phyloP scores from a whole-genome alignment of 2,797 vertebrate species.

The Dromococcyx pavoninus region DNA sequence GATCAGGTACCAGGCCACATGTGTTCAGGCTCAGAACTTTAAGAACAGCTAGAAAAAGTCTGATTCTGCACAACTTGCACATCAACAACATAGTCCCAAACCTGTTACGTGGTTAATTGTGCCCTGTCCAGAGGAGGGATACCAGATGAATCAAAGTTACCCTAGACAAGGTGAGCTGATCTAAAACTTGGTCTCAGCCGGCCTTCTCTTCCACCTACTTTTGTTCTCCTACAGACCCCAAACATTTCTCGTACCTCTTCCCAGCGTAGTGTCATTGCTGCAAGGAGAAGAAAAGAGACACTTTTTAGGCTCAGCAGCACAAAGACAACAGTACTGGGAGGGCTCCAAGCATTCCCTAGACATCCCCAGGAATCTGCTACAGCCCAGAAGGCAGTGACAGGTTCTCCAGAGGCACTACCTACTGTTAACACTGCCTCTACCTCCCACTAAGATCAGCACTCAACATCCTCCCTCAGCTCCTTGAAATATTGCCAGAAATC shows the following conservation, averaged over 20 bases:
- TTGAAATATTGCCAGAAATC: not conserved
- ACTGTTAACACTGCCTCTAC: not conserved
- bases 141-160: slow-evolving; percentile 29
- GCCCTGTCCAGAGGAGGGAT: slow-evolving; percentile 28
- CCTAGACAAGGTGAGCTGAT: slow-evolving; percentile 49
- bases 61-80: not conserved
- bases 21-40: slow-evolving; percentile 3
- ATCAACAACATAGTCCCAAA: not conserved
- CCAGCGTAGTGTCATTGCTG: slow-evolving; percentile 71
- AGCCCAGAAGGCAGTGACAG: not conserved
- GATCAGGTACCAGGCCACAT: not conserved
- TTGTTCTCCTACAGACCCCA: slow-evolving; percentile 8
- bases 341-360: not conserved
- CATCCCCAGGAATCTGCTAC: not conserved
- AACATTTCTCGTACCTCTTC: slow-evolving; percentile 9
- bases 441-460: not conserved
- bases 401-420: not conserved
- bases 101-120: slow-evolving; percentile 6
- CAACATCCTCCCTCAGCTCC: not conserved
- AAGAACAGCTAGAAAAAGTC: slow-evolving; percentile 14
- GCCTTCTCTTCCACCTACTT: slow-evolving; percentile 52
- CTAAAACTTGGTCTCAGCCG: slow-evolving; percentile 47
- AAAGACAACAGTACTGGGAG: not conserved
- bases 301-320: not conserved
- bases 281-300: slow-evolving; percentile 38